Conservation (phyloP, 2,888 invertebrate species). For the Escarpia spicata region DNA sequence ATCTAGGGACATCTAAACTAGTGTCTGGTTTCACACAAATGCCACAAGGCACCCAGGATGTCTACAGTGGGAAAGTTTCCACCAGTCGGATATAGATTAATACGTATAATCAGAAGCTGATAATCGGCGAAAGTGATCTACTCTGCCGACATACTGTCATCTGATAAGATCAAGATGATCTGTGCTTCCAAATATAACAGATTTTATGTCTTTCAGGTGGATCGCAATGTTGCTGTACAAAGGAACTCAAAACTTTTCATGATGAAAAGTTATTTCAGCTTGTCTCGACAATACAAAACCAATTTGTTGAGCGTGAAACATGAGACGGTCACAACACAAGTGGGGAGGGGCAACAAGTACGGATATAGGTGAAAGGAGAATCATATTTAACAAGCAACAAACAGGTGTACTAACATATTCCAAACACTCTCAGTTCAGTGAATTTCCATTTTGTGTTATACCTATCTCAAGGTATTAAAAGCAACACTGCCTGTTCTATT, state of each 20-base stretch:
- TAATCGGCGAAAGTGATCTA: neutral
- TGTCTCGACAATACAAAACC: neutral
- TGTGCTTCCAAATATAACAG: neutral
- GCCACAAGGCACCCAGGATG: neutral
- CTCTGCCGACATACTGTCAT: neutral
- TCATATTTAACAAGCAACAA: neutral
- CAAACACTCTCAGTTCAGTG: neutral
- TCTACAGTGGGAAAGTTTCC: neutral
- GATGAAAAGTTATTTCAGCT: neutral
- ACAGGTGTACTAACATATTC: neutral
- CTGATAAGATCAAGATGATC: neutral
- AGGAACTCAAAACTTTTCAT: neutral
- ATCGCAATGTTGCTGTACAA: neutral
- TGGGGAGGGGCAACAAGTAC: neutral
- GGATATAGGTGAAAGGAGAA: neutral
- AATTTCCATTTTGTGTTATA: neutral
- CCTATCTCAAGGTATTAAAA: too few relatives aligned
- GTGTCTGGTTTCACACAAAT: conserved; percentile 10
- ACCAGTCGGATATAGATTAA: neutral
- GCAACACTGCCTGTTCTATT: neutral
- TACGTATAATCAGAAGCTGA: neutral
- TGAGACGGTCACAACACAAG: neutral
- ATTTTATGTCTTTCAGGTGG: neutral
- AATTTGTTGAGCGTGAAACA: neutral
- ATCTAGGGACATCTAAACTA: neutral